phyloP scores from a whole-genome alignment of 2,888 invertebrate genomes.

The Mellilla xanthometata region DNA sequence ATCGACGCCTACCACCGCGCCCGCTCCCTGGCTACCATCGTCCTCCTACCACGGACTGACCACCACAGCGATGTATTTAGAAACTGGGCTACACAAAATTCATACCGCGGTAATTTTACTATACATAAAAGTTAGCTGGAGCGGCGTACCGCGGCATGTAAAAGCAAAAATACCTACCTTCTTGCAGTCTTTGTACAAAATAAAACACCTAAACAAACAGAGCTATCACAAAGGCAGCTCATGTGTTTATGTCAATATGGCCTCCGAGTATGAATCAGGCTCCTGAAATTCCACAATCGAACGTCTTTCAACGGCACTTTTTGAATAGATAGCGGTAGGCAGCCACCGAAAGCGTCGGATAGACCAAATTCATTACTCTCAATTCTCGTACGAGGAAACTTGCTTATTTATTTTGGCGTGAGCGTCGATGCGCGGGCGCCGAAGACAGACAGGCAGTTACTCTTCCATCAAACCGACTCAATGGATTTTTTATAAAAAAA shows the following conservation, averaged over 20 bases:
- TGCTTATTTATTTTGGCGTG: constrained; percentile 76
- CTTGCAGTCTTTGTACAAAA: constrained; percentile 32
- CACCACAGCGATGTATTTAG: constrained; percentile 51
- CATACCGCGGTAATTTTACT: constrained; percentile 44
- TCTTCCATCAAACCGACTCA: constrained; percentile 55
- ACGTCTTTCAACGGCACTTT: constrained; percentile 20
- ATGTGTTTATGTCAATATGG: constrained; percentile 27
- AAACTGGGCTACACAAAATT: constrained; percentile 63
- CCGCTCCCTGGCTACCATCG: constrained; percentile 34
- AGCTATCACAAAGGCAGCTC: constrained; percentile 26
- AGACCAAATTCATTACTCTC: constrained; percentile 39
- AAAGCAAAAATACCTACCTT: constrained; percentile 30
- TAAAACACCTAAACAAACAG: constrained; percentile 50
- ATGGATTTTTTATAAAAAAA: constrained; percentile 57
- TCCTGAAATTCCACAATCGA: constrained; percentile 19
- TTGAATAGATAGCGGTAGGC: constrained; percentile 12
- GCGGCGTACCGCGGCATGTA: constrained; percentile 25
- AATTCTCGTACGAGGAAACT: constrained; percentile 41
- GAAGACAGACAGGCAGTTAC: constrained; percentile 72
- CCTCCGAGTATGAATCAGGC: constrained; percentile 24
- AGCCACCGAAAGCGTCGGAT: constrained; percentile 20
- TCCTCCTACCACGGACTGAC: neutral
- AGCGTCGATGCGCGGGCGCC: constrained; percentile 62
- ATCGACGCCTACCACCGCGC: constrained; percentile 55
- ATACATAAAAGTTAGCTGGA: constrained; percentile 42